A percentile compares a stretch with the other conserved stretches of the same genome.
Conservation (phyloP, 2,113 vertebrate species). For the Epinephelus fuscoguttatus region DNA sequence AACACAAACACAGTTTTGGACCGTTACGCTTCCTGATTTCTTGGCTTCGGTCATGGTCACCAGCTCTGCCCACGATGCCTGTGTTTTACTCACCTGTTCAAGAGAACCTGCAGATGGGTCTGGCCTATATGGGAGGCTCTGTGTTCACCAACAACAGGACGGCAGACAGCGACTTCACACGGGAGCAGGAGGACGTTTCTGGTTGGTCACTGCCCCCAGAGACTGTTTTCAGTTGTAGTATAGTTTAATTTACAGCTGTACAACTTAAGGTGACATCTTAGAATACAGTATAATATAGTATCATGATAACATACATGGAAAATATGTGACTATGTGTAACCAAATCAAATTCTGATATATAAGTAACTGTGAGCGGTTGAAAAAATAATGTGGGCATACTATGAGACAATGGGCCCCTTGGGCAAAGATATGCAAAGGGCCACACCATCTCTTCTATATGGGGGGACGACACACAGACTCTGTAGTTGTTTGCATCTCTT, state of each 20-base stretch:
- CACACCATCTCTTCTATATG: too few relatives aligned
- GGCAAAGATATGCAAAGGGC: too few relatives aligned
- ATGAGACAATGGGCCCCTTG: too few relatives aligned
- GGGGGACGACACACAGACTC: too few relatives aligned
- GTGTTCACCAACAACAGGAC: constrained; percentile 88
- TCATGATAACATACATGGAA: neutral
- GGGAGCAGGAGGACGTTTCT: constrained; percentile 70
- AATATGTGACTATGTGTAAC: neutral
- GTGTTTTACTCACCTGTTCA: constrained; percentile 84
- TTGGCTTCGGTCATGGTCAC: constrained; percentile 23
- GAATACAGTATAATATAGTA: neutral
- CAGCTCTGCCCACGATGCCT: constrained; percentile 73
- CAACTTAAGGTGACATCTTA: neutral
- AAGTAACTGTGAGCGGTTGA: neutral
- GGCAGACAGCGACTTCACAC: constrained; percentile 70
- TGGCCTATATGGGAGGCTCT: constrained; percentile 82
- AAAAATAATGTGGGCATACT: neutral
- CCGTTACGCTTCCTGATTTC: neutral
- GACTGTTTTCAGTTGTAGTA: neutral
- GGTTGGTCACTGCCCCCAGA: constrained; percentile 76
- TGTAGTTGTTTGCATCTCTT: too few relatives aligned
- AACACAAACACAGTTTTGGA: constrained; percentile 16
- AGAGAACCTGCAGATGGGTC: constrained; percentile 81
- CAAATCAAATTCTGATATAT: neutral
- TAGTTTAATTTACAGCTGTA: neutral